A percentile compares a stretch with the other conserved stretches of the same genome.
Evolutionary conservation across 2,888 invertebrate genomes (phyloP).

Genomic region (Drosophila helvetica): DNA sequence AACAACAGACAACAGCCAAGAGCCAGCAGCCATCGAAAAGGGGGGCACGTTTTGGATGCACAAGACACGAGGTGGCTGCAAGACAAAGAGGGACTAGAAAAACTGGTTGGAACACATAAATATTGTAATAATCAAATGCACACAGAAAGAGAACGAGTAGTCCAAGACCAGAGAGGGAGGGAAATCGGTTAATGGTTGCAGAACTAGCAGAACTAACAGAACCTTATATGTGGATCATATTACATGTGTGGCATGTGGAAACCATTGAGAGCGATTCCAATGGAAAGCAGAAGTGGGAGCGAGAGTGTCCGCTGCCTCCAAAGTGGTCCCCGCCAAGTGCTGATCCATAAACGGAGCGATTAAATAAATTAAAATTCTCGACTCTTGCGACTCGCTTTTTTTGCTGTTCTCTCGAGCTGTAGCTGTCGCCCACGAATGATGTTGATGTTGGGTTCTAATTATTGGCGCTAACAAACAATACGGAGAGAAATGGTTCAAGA

Average conservation of each 20-base stretch:
- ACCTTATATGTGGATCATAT: constrained; percentile 52
- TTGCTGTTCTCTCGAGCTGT: constrained; percentile 16
- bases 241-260: constrained; percentile 15
- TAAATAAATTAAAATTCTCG: constrained; percentile 59
- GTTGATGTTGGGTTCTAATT: constrained; percentile 40
- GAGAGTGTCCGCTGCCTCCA: constrained; percentile 23
- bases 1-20: constrained; percentile 26
- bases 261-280: not conserved
- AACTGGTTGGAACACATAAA: constrained; percentile 63
- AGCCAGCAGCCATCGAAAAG: constrained; percentile 37
- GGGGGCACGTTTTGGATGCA: constrained; percentile 55
- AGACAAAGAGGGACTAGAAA: constrained; percentile 67
- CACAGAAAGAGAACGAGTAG: not conserved
- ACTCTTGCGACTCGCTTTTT: constrained; percentile 23
- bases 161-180: not conserved
- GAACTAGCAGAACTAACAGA: constrained; percentile 37
- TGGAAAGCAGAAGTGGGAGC: constrained; percentile 5
- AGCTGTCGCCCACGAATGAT: constrained; percentile 49
- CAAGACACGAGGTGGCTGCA: constrained; percentile 30
- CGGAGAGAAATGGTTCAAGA: constrained; percentile 37
- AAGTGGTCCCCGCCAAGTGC: constrained; percentile 37
- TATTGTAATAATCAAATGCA: constrained; percentile 20
- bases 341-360: constrained; percentile 72
- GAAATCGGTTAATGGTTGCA: constrained; percentile 23
- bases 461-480: constrained; percentile 62